A percentile compares a stretch with the other conserved stretches of the same genome.
These are phyloP conservation scores for Scolopax bukidnonensis DNA, from an alignment of 2,797 vertebrate species.

Conservation along the genomic window DNA sequence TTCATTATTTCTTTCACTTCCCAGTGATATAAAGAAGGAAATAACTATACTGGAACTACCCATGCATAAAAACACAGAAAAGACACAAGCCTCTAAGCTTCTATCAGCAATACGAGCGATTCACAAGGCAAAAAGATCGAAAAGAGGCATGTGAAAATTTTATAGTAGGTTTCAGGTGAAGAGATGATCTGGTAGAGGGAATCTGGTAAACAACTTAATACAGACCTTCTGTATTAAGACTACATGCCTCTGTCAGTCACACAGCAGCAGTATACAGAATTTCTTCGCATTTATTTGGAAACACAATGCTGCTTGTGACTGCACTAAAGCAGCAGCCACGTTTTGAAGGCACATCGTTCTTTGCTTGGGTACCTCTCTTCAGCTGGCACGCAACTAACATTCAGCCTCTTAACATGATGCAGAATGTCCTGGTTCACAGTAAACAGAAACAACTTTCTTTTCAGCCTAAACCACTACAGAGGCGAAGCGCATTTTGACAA, in stretches of 20 bases:
- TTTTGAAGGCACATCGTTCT: fast-evolving
- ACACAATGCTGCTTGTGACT: neutral
- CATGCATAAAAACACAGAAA: neutral
- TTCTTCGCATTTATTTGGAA: neutral
- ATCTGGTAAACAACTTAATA: neutral
- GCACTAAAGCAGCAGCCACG: neutral
- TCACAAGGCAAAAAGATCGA: neutral
- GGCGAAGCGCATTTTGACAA: neutral
- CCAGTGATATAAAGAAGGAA: neutral
- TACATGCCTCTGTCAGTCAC: neutral
- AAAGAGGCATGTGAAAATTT: neutral
- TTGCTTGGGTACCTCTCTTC: neutral
- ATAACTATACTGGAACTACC: neutral
- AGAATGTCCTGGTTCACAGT: neutral
- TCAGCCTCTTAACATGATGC: neutral
- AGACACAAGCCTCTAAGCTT: neutral
- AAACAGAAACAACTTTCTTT: neutral
- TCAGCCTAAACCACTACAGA: neutral
- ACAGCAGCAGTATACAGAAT: neutral
- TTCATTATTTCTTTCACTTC: neutral
- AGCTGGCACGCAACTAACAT: neutral
- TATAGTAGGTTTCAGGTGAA: neutral
- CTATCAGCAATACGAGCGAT: neutral
- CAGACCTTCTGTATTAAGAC: neutral
- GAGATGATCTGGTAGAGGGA: neutral